Conservation (phyloP, 23 tunicate species). For the Trididemnum nubilum region DNA sequence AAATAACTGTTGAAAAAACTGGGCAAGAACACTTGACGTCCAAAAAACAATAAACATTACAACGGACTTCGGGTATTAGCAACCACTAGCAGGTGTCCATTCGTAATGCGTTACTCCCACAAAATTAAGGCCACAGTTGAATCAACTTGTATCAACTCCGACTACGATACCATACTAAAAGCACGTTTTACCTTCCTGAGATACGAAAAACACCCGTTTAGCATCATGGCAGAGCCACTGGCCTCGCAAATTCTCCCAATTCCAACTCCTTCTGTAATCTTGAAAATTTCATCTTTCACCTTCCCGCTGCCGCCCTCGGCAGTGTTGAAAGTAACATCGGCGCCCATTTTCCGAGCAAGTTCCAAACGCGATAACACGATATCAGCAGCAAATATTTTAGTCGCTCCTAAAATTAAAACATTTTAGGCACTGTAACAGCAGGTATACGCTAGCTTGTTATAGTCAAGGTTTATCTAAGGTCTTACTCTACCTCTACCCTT, state of each 20-base stretch:
- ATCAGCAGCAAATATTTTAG: constrained; percentile 76
- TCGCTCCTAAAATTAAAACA: constrained; percentile 73
- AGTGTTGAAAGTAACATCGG: constrained; percentile 64
- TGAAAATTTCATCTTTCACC: constrained; percentile 65
- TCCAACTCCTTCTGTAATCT: constrained; percentile 82
- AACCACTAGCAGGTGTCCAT: no score
- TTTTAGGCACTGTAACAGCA: no score
- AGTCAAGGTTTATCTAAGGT: not conserved
- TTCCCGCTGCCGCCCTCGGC: constrained; percentile 34
- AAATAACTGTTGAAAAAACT: no score
- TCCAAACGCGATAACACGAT: constrained; percentile 52
- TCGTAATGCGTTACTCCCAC: no score
- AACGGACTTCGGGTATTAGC: no score
- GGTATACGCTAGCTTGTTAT: not conserved
- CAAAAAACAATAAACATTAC: no score
- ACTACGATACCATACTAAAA: no score
- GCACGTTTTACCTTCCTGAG: constrained; percentile 92
- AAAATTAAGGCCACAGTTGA: no score
- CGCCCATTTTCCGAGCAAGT: constrained; percentile 90
- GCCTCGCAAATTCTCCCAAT: constrained; percentile 96
- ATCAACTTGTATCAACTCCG: no score
- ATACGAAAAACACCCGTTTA: constrained; percentile 78
- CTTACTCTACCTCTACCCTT: not conserved
- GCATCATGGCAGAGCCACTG: constrained; percentile 76
- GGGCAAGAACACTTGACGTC: no score